These are phyloP conservation scores for Hipparchia semele DNA, from an alignment of 2,888 invertebrate genomes.

Conservation along the genomic window DNA sequence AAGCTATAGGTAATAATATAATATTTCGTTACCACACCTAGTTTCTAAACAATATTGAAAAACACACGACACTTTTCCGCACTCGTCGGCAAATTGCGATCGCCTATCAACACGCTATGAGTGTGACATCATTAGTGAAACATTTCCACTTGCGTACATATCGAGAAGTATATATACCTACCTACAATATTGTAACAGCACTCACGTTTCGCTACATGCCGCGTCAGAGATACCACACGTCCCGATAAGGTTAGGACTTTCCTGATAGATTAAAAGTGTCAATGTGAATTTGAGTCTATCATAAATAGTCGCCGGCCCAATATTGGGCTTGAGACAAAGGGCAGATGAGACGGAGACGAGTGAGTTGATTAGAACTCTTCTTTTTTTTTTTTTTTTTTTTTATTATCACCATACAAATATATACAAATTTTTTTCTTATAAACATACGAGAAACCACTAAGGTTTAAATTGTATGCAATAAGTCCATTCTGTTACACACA, in stretches of 20 bases:
- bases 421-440: too few species aligned
- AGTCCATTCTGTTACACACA: too few species aligned
- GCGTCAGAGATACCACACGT: slow-evolving; percentile 35
- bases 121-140: slow-evolving; percentile 59
- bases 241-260: neutral
- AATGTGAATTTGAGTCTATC: too few species aligned
- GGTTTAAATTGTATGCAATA: too few species aligned
- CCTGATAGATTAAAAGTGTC: neutral
- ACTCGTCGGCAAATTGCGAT: slow-evolving; percentile 29
- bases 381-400: too few species aligned
- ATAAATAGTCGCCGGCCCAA: too few species aligned
- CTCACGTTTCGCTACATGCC: slow-evolving; percentile 57
- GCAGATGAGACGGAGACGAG: too few species aligned
- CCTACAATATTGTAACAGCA: slow-evolving; percentile 45
- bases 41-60: slow-evolving; percentile 16
- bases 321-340: too few species aligned
- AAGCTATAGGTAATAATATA: neutral
- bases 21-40: neutral
- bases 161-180: slow-evolving; percentile 9
- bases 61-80: slow-evolving; percentile 22
- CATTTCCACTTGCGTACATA: slow-evolving; percentile 52
- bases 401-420: too few species aligned
- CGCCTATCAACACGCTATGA: slow-evolving; percentile 32
- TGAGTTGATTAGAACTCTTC: too few species aligned
- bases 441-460: too few species aligned